Evolutionary conservation across 2,113 vertebrate species (phyloP), one percentile per base, ranked within the genome.

Genomic region (Channa argus): DNA sequence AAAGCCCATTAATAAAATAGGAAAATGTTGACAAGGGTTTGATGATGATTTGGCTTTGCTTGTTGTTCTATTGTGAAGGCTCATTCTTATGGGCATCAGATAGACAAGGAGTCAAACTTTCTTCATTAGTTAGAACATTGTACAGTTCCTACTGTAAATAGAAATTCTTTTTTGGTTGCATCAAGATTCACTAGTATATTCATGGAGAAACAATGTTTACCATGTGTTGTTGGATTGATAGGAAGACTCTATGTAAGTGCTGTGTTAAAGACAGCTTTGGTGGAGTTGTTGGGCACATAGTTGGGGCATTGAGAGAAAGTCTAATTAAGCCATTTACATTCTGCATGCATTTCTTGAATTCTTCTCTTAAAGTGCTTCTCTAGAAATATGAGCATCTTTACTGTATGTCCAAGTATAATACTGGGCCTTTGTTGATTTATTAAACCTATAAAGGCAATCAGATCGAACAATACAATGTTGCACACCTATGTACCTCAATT

Each of bases 161-260:
- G 83, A 69, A 81, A 88, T 89, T 88, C 87, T 67, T 87, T 52
- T 77, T 44, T 13, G 33, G 68, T 75, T 88, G 59, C 66, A 73
- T 86, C 86, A 88, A 82, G 67, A 74, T 68, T 75, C 83, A 74
- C 56, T 77, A 66, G 58, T 50, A 77, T 61, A 56, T 36, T 71
- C 71, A 63, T 50, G 59, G 74, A 52, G 51, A 83, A 74, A 80
- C 79, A 83, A 80, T 24, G 38, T 82, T 79, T 80, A 58, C 77
- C 77, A 79, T 87, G 73, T 87, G 80, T 82, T 87, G 67, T 79
- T 63, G 52, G 69, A 77, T 49, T 86, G 76, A 83, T 82, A 51
- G 86, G 69, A 86, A 65, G 63, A 47, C 71, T 56, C 61, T 63
- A 67, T 89, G 73, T 79, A 71, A 85, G 77, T 73, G 74, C 77